Evolutionary conservation across 2,113 vertebrate species (phyloP), one percentile per base, ranked within the genome.

Genomic region (Micromys minutus): DNA sequence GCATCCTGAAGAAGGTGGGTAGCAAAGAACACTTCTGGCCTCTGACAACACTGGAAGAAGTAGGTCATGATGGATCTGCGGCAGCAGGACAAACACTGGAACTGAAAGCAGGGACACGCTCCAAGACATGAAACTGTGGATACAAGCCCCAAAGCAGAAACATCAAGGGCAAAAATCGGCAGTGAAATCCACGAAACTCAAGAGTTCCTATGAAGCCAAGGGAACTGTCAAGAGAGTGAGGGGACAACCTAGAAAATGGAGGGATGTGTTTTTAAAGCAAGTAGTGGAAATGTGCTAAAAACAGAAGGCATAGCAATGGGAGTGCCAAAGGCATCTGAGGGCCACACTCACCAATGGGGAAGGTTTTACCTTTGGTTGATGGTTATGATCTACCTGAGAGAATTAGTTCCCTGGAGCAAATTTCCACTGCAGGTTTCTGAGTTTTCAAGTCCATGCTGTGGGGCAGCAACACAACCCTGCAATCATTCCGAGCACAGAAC

Each of bases 371-470:
- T 1, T 1, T 6, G 36, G 6, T 17, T n/a, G 31, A 76, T 12
- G 11, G 1, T n/a, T 16, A 87, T 0, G 0, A 4, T 77, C 89
- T 15, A 52, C 7, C 45, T 34, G 8, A 34, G 71, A 81, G 42
- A 94, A 67, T 74, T 71, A 39, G 29, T 94, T 52, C 63, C 77
- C 69, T 2, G 3, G 59, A 94, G 45, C 50, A 69, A 71, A 75
- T 83, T 65, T 71, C 81, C 65, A 45, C 34, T 67, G 3, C 61
- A 75, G 29, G 19, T 59, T 76, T 45, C 69, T 59, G 29, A 47
- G 31, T 65, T 84, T 77, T 69, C 71, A 91, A 79, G 65, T 85
- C 83, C 81, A 4, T 16, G 13, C 2, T 19, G 55, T 67, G 50
- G 11, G n/a, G 36, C 52, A 57, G 57, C 11, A 87, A 67, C 69